Evolutionary conservation across 2,113 vertebrate genomes (phyloP).

Genomic region (Dascyllus trimaculatus): DNA sequence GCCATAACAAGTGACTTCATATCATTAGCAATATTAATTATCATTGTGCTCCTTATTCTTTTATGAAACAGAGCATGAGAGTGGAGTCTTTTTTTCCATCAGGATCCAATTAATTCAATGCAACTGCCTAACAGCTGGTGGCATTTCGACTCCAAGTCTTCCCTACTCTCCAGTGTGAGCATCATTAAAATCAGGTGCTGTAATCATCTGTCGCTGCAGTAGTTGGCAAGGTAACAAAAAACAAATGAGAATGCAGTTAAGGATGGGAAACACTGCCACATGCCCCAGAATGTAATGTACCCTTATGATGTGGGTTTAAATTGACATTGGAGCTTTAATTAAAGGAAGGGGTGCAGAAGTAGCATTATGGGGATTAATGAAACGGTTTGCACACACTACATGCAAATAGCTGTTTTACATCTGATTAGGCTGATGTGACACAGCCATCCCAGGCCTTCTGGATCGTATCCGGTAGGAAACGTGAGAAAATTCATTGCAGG

Average conservation of each 20-base stretch:
- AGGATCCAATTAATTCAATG: constrained; percentile 89
- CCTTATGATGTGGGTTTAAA: constrained; percentile 88
- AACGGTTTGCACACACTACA: constrained; percentile 64
- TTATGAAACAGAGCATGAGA: constrained; percentile 83
- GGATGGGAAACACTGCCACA: constrained; percentile 80
- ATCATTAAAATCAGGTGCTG: constrained; percentile 90
- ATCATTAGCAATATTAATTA: constrained; percentile 88
- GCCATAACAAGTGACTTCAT: constrained; percentile 85
- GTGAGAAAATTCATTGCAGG: neutral
- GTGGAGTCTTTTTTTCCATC: constrained; percentile 78
- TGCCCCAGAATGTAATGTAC: constrained; percentile 83
- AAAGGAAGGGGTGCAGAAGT: constrained; percentile 76
- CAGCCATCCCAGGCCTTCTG: constrained; percentile 39
- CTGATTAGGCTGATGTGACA: constrained; percentile 48
- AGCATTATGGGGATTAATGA: constrained; percentile 83
- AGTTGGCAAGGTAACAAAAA: constrained; percentile 87
- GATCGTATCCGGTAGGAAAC: constrained; percentile 29
- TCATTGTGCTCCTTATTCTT: constrained; percentile 82
- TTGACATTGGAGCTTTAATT: constrained; percentile 88
- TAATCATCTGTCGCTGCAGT: constrained; percentile 87
- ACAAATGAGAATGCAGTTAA: constrained; percentile 85
- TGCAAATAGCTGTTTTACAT: constrained; percentile 68
- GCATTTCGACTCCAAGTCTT: constrained; percentile 90
- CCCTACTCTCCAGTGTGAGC: constrained; percentile 86
- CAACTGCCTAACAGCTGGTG: constrained; percentile 89